Conservation (phyloP, 2,888 invertebrate species). For the Netelia virgata region DNA sequence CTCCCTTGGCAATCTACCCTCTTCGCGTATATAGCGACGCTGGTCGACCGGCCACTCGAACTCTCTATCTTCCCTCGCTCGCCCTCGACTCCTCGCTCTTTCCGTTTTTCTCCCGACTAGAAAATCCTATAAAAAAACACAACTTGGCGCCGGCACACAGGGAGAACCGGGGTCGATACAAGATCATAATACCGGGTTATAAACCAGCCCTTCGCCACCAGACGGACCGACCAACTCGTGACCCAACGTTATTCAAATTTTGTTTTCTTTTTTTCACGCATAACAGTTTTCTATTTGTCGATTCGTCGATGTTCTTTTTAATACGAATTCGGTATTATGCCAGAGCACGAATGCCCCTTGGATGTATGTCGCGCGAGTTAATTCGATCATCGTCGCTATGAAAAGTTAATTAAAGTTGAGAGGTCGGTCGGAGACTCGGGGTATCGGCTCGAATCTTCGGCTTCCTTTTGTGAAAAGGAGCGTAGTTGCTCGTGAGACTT, state of each 20-base stretch:
- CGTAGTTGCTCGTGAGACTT: conserved; percentile 21
- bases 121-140: background rate
- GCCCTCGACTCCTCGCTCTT: conserved; percentile 7
- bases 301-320: background rate
- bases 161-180: background rate
- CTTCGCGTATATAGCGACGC: conserved; percentile 26
- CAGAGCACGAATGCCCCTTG: background rate
- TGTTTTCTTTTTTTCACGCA: too few relatives aligned
- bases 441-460: background rate
- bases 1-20: conserved; percentile 68
- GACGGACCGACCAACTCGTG: too few relatives aligned
- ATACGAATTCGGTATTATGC: background rate
- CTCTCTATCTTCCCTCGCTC: conserved; percentile 28
- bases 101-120: conserved; percentile 16
- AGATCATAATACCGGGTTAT: background rate
- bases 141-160: background rate
- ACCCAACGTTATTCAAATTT: too few relatives aligned
- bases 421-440: background rate
- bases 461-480: conserved; percentile 11
- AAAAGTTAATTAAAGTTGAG: conserved; percentile 44
- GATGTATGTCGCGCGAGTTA: background rate
- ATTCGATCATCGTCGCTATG: conserved; percentile 10
- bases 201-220: too few relatives aligned
- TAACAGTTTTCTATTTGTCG: too few relatives aligned
- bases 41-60: conserved; percentile 11